Evolutionary conservation across 2,797 vertebrate genomes (phyloP), one percentile per base, ranked within the genome.

Genomic region (Merluccius polli): DNA sequence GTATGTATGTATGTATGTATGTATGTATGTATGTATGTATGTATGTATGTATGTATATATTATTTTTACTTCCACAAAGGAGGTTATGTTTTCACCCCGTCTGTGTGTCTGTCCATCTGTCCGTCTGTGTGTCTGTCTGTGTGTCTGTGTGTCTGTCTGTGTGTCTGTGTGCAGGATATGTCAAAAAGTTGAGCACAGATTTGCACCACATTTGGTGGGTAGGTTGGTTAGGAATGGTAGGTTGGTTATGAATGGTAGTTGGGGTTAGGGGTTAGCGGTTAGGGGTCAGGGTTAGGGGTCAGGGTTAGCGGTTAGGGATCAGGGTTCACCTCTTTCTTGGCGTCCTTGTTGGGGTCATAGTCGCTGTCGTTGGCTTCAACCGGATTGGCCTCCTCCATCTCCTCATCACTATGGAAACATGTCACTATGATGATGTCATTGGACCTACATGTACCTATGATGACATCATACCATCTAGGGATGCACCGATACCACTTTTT

Each of bases 271-370:
- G 48, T 52, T 52, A 52, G 48, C 15, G 7, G 21, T 21, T 44
- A 44, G 21, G 52, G 52, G 52, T 48, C 44, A 48, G 44, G 4
- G 4, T 59, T n/a, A 59, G 52, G 21, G 18, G 27, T 68, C 11
- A 29, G 65, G 2, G 27, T 68, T 6, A 68, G 11, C 3, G 11
- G 18, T 48, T 13, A 48, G 44, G 2, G 21, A n/a, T 8, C 10
- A 38, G 30, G 11, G 21, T 77, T 92, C 90, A 98, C 98, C 96
- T 99, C 98, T 92, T 98, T 98, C 91, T 98, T 98, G 31, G 95
- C 81, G 87, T 98, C 97, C 89, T 98, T 98, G 89, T 95, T 98
- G 69, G 98, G 98, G 86, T 98, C 96, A 81, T 99, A 98, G 93
- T 99, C 98, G 75, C 96, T 97, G 91, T 99, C 98, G 10, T 97